These are phyloP conservation scores for Ephydatia muelleri DNA, from an alignment of 37 sponge, comb jelly and placozoan genomes.

Conservation along the genomic window DNA sequence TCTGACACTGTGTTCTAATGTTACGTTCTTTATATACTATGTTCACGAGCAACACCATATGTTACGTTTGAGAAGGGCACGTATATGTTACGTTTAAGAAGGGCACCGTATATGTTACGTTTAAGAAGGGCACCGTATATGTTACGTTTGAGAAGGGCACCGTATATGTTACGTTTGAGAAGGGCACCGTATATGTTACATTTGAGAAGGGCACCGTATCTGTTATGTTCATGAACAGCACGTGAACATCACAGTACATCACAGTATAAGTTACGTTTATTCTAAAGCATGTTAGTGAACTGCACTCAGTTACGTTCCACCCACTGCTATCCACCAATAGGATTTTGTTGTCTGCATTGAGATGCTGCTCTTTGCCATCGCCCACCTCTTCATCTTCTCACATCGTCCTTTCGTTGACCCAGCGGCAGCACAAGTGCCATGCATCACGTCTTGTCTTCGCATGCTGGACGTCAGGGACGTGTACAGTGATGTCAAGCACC, in stretches of 20 bases:
- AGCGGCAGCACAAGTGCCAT: constrained; percentile 73
- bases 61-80: too few relatives aligned
- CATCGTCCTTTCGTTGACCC: constrained; percentile 82
- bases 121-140: too few relatives aligned
- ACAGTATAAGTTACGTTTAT: neutral
- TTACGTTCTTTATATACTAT: too few relatives aligned
- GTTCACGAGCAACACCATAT: too few relatives aligned
- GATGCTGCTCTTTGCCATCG: constrained; percentile 88
- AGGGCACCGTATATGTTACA: too few relatives aligned
- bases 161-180: too few relatives aligned
- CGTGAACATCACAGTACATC: neutral
- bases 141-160: too few relatives aligned
- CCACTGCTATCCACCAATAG: neutral
- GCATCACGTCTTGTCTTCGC: constrained; percentile 51
- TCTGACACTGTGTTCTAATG: too few relatives aligned
- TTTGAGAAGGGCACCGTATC: too few relatives aligned
- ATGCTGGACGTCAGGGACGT: constrained; percentile 87
- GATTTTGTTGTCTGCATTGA: constrained; percentile 91
- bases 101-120: too few relatives aligned
- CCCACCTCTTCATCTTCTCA: constrained; percentile 91
- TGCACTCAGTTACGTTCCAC: neutral
- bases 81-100: too few relatives aligned
- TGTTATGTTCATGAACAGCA: too few relatives aligned
- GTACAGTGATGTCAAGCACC: constrained; percentile 65
- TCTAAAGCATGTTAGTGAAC: neutral